phyloP scores from a whole-genome alignment of 2,797 vertebrate species.

The Lemur catta region DNA sequence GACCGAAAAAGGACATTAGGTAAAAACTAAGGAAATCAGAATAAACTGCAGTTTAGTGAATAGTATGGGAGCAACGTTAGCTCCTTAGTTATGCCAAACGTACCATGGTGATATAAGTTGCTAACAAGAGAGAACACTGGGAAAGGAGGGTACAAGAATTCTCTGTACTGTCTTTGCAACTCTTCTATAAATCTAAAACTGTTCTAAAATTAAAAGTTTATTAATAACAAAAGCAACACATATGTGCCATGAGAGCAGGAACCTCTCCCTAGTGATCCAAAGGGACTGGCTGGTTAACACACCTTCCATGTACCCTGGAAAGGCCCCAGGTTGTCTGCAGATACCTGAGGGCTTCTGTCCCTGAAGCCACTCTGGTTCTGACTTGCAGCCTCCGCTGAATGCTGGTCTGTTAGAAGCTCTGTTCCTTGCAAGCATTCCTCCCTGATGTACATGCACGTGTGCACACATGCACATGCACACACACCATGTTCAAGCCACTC shows the following conservation, averaged over 20 bases:
- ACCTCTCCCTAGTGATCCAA: background rate
- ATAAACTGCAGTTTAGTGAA: background rate
- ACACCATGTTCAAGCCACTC: background rate
- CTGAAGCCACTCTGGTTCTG: background rate
- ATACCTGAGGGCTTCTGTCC: background rate
- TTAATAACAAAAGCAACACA: background rate
- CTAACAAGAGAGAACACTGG: background rate
- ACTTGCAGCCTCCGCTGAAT: background rate
- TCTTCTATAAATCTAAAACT: background rate
- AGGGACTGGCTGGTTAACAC: background rate
- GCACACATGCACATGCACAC: rapidly evolving
- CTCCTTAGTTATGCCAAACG: background rate
- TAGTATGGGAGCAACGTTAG: rapidly evolving
- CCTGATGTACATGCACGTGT: no score
- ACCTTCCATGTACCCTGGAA: background rate
- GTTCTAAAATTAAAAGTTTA: background rate
- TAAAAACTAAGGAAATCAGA: background rate
- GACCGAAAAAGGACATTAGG: background rate
- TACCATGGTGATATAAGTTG: background rate
- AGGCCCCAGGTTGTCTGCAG: background rate
- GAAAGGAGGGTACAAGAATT: rapidly evolving
- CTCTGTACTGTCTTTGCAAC: background rate
- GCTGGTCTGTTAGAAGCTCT: background rate
- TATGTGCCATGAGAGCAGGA: no score
- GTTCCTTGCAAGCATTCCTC: background rate